Evolutionary conservation across 2,797 vertebrate species (phyloP), one percentile per base, ranked within the genome.

Genomic region (Linurgus olivaceus): DNA sequence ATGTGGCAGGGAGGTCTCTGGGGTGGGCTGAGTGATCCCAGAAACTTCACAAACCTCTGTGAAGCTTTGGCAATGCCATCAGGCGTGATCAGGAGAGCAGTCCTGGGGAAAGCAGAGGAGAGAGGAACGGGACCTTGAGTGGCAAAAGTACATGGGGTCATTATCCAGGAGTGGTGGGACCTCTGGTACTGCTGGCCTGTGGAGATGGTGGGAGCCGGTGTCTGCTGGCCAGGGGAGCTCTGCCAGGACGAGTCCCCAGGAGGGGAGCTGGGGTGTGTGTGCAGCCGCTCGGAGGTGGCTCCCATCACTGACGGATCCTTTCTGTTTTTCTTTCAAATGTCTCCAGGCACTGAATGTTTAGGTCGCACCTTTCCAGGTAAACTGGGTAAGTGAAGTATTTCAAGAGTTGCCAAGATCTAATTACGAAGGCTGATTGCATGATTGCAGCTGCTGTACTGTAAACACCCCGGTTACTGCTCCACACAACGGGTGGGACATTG

Each of bases 321-420:
- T 93, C 85, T 91, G 91, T 90, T 96, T 96, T 94, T 95, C 81
- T 91, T 95, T 96, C 91, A 82, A 87, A 91, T 95, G 81, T 97
- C 93, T 95, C 85, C 91, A 95, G 89, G 96, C 91, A 85, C 76
- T 90, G 84, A 96, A 94, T 95, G 75, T 92, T 96, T 95, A 88
- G 86, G 94, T 97, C 91, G 50, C 88, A 94, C 75, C 94, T 96
- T 94, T 96, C 95, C 95, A 96, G 95, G 96, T 96, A 94, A 95
- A 93, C 91, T 90, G 84, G 86, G 85, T 90, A 82, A 81, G 90
- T 91, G 94, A 87, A 92, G 81, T 93, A 87, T 95, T 96, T 95
- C 61, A 86, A 88, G 95, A 97, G 91, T 72, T 94, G 91, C 94
- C 91, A 94, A 82, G 86, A 84, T 96, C 57, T 94, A 94, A 95